Conservation (phyloP, 2,113 vertebrate species). For the Prionailurus bengalensis region DNA sequence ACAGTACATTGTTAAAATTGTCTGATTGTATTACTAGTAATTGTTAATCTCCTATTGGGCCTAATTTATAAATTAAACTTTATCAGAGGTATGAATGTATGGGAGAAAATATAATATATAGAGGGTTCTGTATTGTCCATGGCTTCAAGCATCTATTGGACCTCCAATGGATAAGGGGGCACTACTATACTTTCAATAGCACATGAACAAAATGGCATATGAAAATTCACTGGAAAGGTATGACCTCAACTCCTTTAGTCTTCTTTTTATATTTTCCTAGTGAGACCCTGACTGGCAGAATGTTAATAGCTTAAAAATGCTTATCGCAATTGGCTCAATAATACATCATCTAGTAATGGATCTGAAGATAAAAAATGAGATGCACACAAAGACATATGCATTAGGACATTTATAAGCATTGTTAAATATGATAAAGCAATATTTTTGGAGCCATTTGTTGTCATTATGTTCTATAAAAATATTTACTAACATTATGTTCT, state of each 20-base stretch:
- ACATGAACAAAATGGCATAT: background rate
- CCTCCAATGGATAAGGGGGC: background rate
- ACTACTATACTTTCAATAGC: background rate
- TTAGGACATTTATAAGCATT: background rate
- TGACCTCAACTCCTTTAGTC: background rate
- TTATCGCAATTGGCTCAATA: background rate
- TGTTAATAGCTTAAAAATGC: background rate
- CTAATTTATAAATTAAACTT: background rate
- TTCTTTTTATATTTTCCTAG: background rate
- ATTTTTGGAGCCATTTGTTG: background rate
- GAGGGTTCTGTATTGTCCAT: background rate
- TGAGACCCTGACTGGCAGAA: background rate
- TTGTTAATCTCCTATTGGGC: background rate
- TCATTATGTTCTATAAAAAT: background rate
- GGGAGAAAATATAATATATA: background rate
- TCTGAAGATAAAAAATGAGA: background rate
- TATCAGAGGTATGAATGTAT: background rate
- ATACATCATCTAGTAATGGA: background rate
- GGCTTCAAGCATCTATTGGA: background rate
- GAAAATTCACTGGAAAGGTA: background rate
- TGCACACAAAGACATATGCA: background rate
- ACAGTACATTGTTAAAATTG: background rate
- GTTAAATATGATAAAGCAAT: background rate
- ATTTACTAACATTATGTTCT: background rate
- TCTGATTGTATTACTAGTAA: background rate